phyloP scores from a whole-genome alignment of 2,113 vertebrate species.

The Dipodomys stephensi region DNA sequence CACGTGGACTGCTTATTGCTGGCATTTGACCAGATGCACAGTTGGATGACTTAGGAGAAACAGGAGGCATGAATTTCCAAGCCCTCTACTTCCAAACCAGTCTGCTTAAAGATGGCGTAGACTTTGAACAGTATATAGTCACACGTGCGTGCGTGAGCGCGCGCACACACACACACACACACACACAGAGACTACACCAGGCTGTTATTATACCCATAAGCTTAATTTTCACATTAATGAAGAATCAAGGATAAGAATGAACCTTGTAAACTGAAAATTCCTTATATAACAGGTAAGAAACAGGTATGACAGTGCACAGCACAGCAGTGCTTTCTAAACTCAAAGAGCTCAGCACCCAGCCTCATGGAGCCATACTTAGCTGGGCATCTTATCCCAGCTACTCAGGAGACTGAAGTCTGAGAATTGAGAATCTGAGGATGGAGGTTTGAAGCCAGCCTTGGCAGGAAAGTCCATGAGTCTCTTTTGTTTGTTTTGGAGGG shows the following conservation, averaged over 20 bases:
- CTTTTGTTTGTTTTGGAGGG: too few relatives aligned
- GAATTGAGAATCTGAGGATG: too few relatives aligned
- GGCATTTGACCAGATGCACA: not conserved
- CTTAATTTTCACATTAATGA: constrained; percentile 13
- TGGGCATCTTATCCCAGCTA: too few relatives aligned
- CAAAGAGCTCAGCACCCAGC: not conserved
- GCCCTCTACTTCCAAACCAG: not conserved
- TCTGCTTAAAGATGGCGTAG: not conserved
- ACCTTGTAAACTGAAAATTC: not conserved
- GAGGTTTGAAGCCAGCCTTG: too few relatives aligned
- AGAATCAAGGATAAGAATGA: not conserved
- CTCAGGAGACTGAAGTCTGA: too few relatives aligned
- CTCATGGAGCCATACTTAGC: not conserved
- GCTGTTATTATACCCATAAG: not conserved
- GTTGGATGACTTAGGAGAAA: not conserved
- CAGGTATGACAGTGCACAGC: accelerated
- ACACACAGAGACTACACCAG: not conserved
- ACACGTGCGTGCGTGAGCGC: not conserved
- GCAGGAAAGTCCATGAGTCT: too few relatives aligned
- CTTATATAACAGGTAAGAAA: not conserved
- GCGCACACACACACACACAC: not conserved
- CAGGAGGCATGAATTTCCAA: not conserved
- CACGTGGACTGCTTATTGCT: not conserved
- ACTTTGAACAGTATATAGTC: not conserved
- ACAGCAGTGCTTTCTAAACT: not conserved